These are phyloP conservation scores for Eupithecia exiguata DNA, from an alignment of 2,888 invertebrate genomes.

Conservation along the genomic window DNA sequence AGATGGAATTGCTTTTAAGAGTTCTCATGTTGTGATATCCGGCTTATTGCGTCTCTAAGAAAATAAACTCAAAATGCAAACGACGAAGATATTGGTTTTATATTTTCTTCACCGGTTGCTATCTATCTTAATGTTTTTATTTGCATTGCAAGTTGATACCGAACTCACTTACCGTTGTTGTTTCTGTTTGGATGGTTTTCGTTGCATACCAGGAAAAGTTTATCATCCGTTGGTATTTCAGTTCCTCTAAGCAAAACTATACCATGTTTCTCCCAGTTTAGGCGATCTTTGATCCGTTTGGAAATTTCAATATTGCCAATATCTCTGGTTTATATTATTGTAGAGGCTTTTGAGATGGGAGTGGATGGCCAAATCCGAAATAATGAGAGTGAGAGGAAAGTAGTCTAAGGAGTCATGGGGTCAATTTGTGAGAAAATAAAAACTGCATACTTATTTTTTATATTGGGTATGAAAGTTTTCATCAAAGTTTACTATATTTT, in stretches of 20 bases:
- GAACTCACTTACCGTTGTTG: not conserved
- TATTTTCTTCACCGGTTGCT: not conserved
- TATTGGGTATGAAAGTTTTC: no score
- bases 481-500: no score
- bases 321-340: not conserved
- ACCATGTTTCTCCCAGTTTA: no score
- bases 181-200: not conserved
- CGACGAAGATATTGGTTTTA: not conserved
- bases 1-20: not conserved
- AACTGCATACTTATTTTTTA: no score
- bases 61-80: not conserved
- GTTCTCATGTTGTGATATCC: not conserved
- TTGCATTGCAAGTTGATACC: not conserved
- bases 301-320: not conserved
- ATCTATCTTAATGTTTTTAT: not conserved
- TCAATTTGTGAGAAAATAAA: no score
- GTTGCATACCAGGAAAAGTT: not conserved
- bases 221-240: no score
- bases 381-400: no score
- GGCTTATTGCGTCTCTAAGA: not conserved
- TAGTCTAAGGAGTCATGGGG: no score
- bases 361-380: no score
- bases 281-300: not conserved
- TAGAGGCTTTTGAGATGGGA: no score
- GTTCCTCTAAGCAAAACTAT: no score